Evolutionary conservation across 2,797 vertebrate genomes (phyloP).

Genomic region (Oreochromis grahami): DNA sequence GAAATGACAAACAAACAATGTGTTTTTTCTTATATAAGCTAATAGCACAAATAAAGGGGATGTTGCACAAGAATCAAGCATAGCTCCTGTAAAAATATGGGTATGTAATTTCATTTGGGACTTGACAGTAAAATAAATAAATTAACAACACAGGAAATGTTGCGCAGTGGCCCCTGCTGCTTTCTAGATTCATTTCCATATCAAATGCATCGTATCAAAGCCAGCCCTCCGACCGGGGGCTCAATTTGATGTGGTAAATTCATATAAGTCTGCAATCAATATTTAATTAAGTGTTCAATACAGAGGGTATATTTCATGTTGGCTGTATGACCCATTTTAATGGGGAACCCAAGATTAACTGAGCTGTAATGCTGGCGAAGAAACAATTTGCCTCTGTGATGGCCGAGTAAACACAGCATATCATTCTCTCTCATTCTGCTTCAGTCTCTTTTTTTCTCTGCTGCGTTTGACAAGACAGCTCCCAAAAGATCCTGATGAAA

Average conservation of each 20-base stretch:
- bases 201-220: conserved; percentile 70
- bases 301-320: conserved; percentile 69
- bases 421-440: neutral
- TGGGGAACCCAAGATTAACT: conserved; percentile 48
- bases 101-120: conserved; percentile 30
- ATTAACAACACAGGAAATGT: conserved; percentile 69
- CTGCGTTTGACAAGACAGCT: conserved; percentile 23
- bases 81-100: conserved; percentile 25
- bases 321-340: conserved; percentile 66
- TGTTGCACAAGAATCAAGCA: conserved; percentile 12
- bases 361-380: conserved; percentile 31
- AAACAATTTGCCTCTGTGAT: conserved; percentile 31
- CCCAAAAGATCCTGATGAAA: conserved; percentile 7
- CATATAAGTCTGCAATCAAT: conserved; percentile 77
- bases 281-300: conserved; percentile 76
- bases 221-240: conserved; percentile 61
- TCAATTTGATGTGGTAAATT: conserved; percentile 73
- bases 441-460: neutral
- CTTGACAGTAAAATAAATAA: conserved; percentile 73
- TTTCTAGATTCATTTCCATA: conserved; percentile 71
- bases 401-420: neutral
- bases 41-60: neutral
- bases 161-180: conserved; percentile 55
- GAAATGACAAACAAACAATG: conserved; percentile 10
- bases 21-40: neutral